Conservation (phyloP, 1,140 invertebrate genomes). For the Procambarus virginalis region DNA sequence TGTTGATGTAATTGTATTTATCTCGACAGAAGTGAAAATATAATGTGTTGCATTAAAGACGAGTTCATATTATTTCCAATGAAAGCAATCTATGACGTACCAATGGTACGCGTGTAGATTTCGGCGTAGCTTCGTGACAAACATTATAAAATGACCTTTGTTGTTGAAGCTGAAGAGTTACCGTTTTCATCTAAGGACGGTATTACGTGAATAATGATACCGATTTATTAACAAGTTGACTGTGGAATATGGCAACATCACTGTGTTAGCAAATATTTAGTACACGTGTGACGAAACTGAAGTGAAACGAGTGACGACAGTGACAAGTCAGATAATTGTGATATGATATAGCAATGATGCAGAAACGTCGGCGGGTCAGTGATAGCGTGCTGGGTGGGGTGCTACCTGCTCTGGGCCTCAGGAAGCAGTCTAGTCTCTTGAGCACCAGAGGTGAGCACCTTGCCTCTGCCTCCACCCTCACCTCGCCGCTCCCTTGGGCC, state of each 20-base stretch:
- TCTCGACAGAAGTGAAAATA: no score
- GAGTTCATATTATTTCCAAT: no score
- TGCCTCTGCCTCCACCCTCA: constrained; percentile 39
- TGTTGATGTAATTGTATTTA: no score
- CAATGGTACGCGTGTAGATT: no score
- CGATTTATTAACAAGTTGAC: background rate
- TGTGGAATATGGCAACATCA: background rate
- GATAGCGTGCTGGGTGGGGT: constrained; percentile 53
- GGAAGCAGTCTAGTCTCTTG: constrained; percentile 8
- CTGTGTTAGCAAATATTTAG: background rate
- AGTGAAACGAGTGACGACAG: background rate
- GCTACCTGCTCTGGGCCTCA: constrained; percentile 38
- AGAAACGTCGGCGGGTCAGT: constrained; percentile 53
- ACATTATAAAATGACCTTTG: background rate
- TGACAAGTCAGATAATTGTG: background rate
- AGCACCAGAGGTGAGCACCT: constrained; percentile 35
- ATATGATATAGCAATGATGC: constrained; percentile 5
- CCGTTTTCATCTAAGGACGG: constrained; percentile 17
- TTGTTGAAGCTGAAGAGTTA: background rate
- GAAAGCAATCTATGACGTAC: no score
- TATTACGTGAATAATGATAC: background rate
- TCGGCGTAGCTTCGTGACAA: no score
- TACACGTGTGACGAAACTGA: background rate
- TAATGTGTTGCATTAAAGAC: no score
- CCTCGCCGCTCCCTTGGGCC: constrained; percentile 57